Percentiles rank a stretch among this genome's conserved stretches.
Evolutionary conservation across 2,888 invertebrate species (phyloP).

Genomic region (Calliphora vomitoria): DNA sequence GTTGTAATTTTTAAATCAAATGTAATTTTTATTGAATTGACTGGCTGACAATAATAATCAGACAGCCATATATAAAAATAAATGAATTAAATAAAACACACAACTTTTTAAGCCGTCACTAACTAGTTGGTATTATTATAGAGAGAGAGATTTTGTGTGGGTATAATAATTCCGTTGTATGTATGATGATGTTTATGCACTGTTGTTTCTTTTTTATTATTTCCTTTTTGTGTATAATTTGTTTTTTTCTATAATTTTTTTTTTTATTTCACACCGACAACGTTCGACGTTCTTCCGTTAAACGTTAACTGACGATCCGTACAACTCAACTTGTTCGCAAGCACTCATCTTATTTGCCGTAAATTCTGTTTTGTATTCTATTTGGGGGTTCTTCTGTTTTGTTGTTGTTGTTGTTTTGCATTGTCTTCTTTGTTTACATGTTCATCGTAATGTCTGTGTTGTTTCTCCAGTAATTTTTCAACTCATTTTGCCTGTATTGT

Average conservation of each 20-base stretch:
- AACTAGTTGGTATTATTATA: too few species aligned
- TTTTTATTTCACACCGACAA: slow-evolving; percentile 59
- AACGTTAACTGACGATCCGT: slow-evolving; percentile 63
- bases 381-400: slow-evolving; percentile 52
- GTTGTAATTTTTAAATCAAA: slow-evolving; percentile 42
- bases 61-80: too few species aligned
- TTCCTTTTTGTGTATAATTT: slow-evolving; percentile 4
- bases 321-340: slow-evolving; percentile 70
- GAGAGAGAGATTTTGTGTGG: slow-evolving; percentile 55
- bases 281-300: slow-evolving; percentile 65
- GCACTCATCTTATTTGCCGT: slow-evolving; percentile 65
- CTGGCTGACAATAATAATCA: too few species aligned
- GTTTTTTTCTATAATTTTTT: slow-evolving; percentile 10
- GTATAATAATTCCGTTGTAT: slow-evolving; percentile 45
- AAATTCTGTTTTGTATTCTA: slow-evolving; percentile 65
- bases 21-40: too few species aligned
- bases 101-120: slow-evolving; percentile 46
- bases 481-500: slow-evolving; percentile 37
- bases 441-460: slow-evolving; percentile 40
- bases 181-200: slow-evolving; percentile 25
- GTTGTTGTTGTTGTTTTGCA: slow-evolving; percentile 8
- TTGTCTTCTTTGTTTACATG: slow-evolving; percentile 55
- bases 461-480: slow-evolving; percentile 52
- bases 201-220: slow-evolving; percentile 32
- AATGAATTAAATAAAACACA: slow-evolving; percentile 13